These are phyloP conservation scores for Stictocephala bisonia DNA, from an alignment of 2,888 invertebrate genomes.

Conservation along the genomic window DNA sequence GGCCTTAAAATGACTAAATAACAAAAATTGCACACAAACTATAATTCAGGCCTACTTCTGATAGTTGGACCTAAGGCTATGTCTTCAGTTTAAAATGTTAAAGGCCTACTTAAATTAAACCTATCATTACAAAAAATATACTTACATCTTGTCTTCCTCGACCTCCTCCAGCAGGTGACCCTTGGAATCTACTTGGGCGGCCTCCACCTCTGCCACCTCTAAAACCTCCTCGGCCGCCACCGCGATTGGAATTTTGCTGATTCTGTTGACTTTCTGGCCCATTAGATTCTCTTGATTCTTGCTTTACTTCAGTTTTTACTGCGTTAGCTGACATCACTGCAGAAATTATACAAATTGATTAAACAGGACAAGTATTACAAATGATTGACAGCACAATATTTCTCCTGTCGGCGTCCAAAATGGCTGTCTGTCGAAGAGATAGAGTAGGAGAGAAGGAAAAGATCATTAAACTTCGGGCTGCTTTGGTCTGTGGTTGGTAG, in stretches of 20 bases:
- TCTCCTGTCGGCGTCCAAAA: too few relatives aligned
- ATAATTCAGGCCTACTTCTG: too few relatives aligned
- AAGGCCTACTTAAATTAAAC: not conserved
- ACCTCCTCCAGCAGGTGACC: not conserved
- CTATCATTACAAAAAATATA: not conserved
- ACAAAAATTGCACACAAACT: too few relatives aligned
- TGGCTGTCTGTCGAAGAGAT: too few relatives aligned
- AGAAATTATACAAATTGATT: too few relatives aligned
- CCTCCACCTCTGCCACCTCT: not conserved
- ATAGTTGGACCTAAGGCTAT: not conserved
- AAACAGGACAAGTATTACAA: too few relatives aligned
- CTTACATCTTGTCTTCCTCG: constrained; percentile 12
- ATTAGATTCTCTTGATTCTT: constrained; percentile 38
- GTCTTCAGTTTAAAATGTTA: not conserved
- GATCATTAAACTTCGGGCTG: too few relatives aligned
- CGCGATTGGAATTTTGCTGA: constrained; percentile 21
- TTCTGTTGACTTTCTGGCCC: constrained; percentile 26
- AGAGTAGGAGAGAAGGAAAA: too few relatives aligned
- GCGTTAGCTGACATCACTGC: not conserved
- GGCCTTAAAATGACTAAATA: too few relatives aligned
- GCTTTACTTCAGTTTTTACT: not conserved
- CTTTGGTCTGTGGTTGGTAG: too few relatives aligned
- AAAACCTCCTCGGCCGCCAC: constrained; percentile 18
- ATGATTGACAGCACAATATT: too few relatives aligned
- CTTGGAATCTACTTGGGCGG: not conserved